These are phyloP conservation scores for Chamaedrilus cognettii DNA, from an alignment of 2,888 invertebrate genomes.

Conservation along the genomic window DNA sequence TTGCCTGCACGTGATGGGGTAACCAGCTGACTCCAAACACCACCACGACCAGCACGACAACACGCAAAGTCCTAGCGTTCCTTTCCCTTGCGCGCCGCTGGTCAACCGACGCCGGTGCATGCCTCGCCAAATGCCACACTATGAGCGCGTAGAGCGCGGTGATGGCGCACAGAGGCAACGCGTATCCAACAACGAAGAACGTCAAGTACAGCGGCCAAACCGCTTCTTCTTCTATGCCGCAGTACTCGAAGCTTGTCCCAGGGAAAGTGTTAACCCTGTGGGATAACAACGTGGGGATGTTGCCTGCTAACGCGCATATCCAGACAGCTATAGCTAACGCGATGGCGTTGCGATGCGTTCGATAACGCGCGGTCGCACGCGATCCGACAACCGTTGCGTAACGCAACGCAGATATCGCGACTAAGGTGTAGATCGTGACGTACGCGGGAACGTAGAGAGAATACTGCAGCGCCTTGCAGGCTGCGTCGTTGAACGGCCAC, in stretches of 20 bases:
- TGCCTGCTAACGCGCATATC: constrained; percentile 21
- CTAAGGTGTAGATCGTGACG: constrained; percentile 32
- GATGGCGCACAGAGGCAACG: constrained; percentile 82
- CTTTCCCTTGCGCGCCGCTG: constrained; percentile 68
- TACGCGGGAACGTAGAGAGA: constrained; percentile 29
- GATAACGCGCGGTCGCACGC: constrained; percentile 1
- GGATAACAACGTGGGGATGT: constrained; percentile 63
- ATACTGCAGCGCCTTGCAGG: constrained; percentile 26
- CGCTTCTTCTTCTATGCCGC: constrained; percentile 24
- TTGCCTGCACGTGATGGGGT: constrained; percentile 71
- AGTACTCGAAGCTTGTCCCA: constrained; percentile 27
- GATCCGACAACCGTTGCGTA: constrained; percentile 16
- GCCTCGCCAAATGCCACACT: constrained; percentile 8
- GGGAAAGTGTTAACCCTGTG: constrained; percentile 46
- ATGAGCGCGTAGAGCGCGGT: constrained; percentile 57
- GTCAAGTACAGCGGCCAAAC: constrained; percentile 40
- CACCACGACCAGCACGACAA: constrained; percentile 88
- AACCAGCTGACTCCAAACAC: constrained; percentile 94
- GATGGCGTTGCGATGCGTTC: constrained; percentile 27
- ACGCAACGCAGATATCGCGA: constrained; percentile 26
- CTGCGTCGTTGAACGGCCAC: constrained; percentile 25
- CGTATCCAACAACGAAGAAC: constrained; percentile 83
- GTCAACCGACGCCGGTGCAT: neutral
- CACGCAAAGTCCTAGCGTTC: constrained; percentile 60
- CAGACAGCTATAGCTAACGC: constrained; percentile 23